Percentiles rank a stretch among this genome's conserved stretches.
Conservation (phyloP, 2,797 vertebrate genomes). For the Gila robusta region DNA sequence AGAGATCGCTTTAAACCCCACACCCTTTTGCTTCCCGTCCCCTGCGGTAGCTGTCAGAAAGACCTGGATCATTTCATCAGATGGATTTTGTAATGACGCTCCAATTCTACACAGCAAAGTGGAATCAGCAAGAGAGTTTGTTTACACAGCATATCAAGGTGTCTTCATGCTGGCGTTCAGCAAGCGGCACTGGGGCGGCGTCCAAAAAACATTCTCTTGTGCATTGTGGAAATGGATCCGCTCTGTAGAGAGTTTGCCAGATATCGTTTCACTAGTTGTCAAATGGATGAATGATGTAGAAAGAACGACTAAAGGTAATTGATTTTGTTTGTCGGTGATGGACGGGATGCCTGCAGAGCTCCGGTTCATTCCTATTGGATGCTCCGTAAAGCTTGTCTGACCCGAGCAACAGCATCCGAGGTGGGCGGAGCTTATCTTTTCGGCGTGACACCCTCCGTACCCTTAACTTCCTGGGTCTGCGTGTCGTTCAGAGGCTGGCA, state of each 20-base stretch:
- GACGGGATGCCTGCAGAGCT: not conserved
- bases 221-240: constrained; percentile 1
- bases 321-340: constrained; percentile 12
- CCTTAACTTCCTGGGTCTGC: not conserved
- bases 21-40: constrained; percentile 62
- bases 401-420: not conserved
- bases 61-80: constrained; percentile 49
- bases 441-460: not conserved
- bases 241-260: constrained; percentile 17
- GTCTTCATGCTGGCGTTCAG: constrained; percentile 14
- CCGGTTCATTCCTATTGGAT: not conserved
- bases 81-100: constrained; percentile 49
- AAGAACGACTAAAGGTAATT: not conserved
- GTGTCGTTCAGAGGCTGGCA: not conserved
- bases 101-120: constrained; percentile 25
- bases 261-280: constrained; percentile 26
- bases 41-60: constrained; percentile 52
- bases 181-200: not conserved
- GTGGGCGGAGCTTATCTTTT: not conserved
- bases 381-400: not conserved
- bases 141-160: constrained; percentile 33
- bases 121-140: constrained; percentile 34
- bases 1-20: constrained; percentile 71
- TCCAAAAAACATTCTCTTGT: constrained; percentile 38
- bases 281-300: constrained; percentile 1